Evolutionary conservation across 2,113 vertebrate genomes (phyloP), one percentile per base, ranked within the genome.

Genomic region (Apodemus speciosus): DNA sequence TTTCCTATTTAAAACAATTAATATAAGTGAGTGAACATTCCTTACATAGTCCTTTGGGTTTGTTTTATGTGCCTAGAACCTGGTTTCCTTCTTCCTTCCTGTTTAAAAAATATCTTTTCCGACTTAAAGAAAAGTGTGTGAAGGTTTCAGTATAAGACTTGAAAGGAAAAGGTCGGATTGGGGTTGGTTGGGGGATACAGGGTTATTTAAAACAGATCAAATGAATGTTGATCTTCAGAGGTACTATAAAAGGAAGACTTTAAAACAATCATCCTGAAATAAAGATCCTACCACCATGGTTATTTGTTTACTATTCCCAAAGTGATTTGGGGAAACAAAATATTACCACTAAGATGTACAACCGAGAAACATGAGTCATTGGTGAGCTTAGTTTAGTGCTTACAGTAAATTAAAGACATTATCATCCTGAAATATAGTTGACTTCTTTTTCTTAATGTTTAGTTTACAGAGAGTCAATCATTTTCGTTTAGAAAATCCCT

Each of bases 301-400:
- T 64, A 10, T 94, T 27, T 49, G 3, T 66, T 32, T 93, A 72
- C 21, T 91, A 81, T 80, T 89, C 10, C 2, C 97, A 73, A 94
- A 90, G 15, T 88, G 38, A 94, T 93, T 96, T 95, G 94, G 88
- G 49, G 73, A 97, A 96, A 71, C 6, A 49, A 68, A 94, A n/a
- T 25, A 91, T 83, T 92, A 94, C 94, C 93, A 60, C 43, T 62
- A 93, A 95, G 89, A 10, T 60, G 64, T n/a, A 40, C 1, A 38
- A 35, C 81, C 94, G 85, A 80, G 73, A 56, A 27, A 4, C 20
- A 53, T 62, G n/a, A 97, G 80, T 76, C 96, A 75, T 86, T 88
- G 69, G 56, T 96, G 89, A 96, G 58, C 89, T 93, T 95, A 88
- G 72, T 90, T 96, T 95, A 94, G 96, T 96, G 66, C 95, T 93